Evolutionary conservation across 2,888 invertebrate genomes (phyloP), one percentile per base, ranked within the genome.

Genomic region (Boloria euphrosyne): DNA sequence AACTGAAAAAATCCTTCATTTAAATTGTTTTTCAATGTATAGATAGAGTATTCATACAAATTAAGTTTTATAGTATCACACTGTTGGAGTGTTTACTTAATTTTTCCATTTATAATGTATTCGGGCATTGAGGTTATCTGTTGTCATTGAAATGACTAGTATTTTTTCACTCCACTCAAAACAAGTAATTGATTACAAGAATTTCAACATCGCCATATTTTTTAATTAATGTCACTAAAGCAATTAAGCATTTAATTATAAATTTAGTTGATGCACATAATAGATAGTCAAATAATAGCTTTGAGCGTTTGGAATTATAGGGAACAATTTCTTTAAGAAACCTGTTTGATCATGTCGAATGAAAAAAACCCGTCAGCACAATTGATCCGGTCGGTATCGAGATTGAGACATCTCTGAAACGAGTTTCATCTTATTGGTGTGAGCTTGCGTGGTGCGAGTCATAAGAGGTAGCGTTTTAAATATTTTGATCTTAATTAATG

Each of bases 401-500:
- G 86, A 91, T 91, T 91, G 90, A 91, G 91, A 90, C 91, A 91
- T 91, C 90, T 87, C 74, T 76, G 81, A 80, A 89, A 89, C 90
- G 81, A 81, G 90, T 90, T 90, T 82, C 83, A 79, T 80, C 80
- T 78, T 75, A 73, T 76, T 79, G 81, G 82, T 77, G 78, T 79
- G 76, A 78, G 77, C 75, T 79, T 73, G 62, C 65, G 18, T 53
- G 70, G 49, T 75, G 77, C 60, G 46, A 76, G 76, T 66, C 43
- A 76, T 59, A 68, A 75, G 80, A 76, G 73, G 65, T 54, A 72
- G 79, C 80, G 78, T 13, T 58, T 66, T 44, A 1, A 13, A 13
- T 10, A 49, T 49, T 16, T 16, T 6, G 3, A 5, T 49, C 10
- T 16, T 38, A 38, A 38, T 10, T 38, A 7, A 10, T 2, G 1